Conservation (phyloP, 1,140 invertebrate species). For the Pinna nobilis region DNA sequence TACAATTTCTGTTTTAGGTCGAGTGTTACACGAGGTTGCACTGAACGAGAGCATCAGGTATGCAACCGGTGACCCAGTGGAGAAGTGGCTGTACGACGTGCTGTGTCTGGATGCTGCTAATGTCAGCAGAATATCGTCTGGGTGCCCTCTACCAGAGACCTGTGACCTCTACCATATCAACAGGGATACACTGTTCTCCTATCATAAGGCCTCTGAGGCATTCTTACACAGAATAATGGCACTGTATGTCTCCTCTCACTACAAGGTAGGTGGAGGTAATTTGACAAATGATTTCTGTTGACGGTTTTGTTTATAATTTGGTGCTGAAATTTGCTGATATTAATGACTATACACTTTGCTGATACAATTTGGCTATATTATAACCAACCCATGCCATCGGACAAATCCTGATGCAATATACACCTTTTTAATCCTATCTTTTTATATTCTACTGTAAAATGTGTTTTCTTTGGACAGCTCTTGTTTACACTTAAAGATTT, state of each 20-base stretch:
- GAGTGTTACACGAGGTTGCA: slow-evolving; percentile 73
- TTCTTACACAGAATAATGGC: slow-evolving; percentile 95
- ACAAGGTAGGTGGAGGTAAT: slow-evolving; percentile 84
- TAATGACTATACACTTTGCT: no score
- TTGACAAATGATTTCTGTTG: no score
- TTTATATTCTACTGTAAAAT: no score
- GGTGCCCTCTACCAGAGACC: slow-evolving; percentile 89
- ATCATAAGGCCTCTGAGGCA: slow-evolving; percentile 95
- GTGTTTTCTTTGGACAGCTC: no score
- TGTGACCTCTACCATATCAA: slow-evolving; percentile 90
- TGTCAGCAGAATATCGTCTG: slow-evolving; percentile 79
- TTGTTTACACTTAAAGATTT: no score
- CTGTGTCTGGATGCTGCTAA: slow-evolving; percentile 88
- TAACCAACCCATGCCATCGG: no score
- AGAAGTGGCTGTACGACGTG: slow-evolving; percentile 93
- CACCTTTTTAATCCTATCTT: no score
- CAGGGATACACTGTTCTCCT: slow-evolving; percentile 97
- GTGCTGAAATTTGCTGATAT: no score
- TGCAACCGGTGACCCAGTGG: slow-evolving; percentile 89
- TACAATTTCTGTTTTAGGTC: slow-evolving; percentile 59
- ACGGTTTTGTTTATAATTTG: no score
- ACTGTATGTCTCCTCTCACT: slow-evolving; percentile 98
- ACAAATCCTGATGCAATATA: no score
- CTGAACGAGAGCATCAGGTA: slow-evolving; percentile 98
- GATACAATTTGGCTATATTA: no score